Evolutionary conservation across 2,888 invertebrate species (phyloP), one percentile per base, ranked within the genome.

Genomic region (Cosmia pyralina): DNA sequence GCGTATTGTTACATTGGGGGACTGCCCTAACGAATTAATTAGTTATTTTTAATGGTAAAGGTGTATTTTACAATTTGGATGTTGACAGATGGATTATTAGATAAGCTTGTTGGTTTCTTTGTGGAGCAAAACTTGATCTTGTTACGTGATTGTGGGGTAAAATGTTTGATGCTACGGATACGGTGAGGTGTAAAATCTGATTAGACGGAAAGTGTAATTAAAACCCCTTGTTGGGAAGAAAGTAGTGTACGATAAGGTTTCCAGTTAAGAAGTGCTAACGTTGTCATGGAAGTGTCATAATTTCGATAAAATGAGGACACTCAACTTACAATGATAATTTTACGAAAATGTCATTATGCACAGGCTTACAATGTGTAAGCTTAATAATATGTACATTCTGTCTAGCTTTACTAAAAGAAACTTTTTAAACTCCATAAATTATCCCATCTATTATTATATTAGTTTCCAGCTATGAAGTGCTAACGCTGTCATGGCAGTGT

Each of bases 41-140:
- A 93, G 86, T 84, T 88, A 91, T 91, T 93, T 93, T 93, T 92
- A 92, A 94, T 91, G 89, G 90, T 75, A 64, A 72, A 88, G 92
- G 95, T 96, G 92, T 95, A 92, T 91, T 92, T 95, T 95, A 95
- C 95, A 95, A 93, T 93, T 94, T 93, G 80, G 72, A 82, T 90
- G 93, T 91, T 94, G 94, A 93, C 93, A 93, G 90, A 87, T 89
- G 87, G 73, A 85, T 87, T 88, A 82, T 84, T 78, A 67, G 85
- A 73, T 90, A 87, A 90, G 89, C 88, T 86, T 82, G 75, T 87
- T 89, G 64, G 63, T 69, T 80, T 79, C 69, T 72, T 83, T 75
- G 73, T 75, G 72, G 52, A 67, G 50, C 70, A 58, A 69, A 71
- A 67, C 75, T 85, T 82, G 76, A 81, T 80, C 78, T 78, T 76